phyloP scores from a whole-genome alignment of 2,113 vertebrate species.

The Pseudolaguvia tuberculata region DNA sequence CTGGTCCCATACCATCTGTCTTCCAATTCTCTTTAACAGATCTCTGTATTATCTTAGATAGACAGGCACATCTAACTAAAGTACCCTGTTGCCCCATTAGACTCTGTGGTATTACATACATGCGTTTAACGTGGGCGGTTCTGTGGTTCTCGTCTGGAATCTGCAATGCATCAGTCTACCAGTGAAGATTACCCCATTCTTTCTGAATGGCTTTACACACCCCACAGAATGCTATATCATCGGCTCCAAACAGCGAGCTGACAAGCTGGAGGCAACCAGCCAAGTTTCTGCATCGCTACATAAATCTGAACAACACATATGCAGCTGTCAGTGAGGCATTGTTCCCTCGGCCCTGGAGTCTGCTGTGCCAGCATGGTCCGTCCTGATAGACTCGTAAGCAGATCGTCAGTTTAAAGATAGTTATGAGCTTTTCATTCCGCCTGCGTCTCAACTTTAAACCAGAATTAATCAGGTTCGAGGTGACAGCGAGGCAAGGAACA shows the following conservation, averaged over 20 bases:
- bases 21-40: constrained; percentile 18
- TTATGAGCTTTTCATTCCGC: constrained; percentile 58
- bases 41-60: constrained; percentile 7
- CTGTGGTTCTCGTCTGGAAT: constrained; percentile 46
- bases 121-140: constrained; percentile 43
- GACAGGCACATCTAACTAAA: constrained; percentile 1
- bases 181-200: constrained; percentile 57
- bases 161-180: constrained; percentile 57
- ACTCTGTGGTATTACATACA: constrained; percentile 49
- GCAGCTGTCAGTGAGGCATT: constrained; percentile 56
- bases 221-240: constrained; percentile 57
- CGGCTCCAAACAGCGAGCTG: constrained; percentile 62
- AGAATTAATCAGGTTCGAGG: constrained; percentile 43
- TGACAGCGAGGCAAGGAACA: constrained; percentile 52
- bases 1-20: not conserved
- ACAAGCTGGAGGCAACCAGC: constrained; percentile 54
- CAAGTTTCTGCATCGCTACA: constrained; percentile 47
- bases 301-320: constrained; percentile 62
- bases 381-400: constrained; percentile 54
- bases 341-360: constrained; percentile 45
- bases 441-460: constrained; percentile 49
- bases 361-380: constrained; percentile 49
- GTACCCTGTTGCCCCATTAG: constrained; percentile 30
- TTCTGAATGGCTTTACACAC: constrained; percentile 37
- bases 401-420: constrained; percentile 60